Percentiles rank a stretch among this genome's conserved stretches.
These are phyloP conservation scores for Dilophus febrilis DNA, from an alignment of 2,888 invertebrate genomes.

Conservation along the genomic window DNA sequence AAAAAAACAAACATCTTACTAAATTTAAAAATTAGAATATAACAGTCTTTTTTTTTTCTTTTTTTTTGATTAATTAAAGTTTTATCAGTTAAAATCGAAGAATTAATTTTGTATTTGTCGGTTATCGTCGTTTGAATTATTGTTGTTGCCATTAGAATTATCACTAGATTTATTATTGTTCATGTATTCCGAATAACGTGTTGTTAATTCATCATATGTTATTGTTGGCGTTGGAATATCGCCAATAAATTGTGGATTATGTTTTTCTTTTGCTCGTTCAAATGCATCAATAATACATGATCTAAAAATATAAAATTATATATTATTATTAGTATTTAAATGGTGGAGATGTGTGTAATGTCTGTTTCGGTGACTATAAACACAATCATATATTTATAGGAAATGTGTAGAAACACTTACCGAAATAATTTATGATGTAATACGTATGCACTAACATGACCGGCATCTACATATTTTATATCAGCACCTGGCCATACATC, in stretches of 20 bases:
- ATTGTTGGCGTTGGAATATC: slow-evolving; percentile 15
- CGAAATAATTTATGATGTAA: slow-evolving; percentile 75
- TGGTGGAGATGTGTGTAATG: background rate
- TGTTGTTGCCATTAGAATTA: no score
- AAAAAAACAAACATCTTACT: no score
- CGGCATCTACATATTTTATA: slow-evolving; percentile 71
- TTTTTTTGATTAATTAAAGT: no score
- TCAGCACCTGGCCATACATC: slow-evolving; percentile 90
- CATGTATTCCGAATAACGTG: slow-evolving; percentile 11
- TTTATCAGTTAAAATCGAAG: no score
- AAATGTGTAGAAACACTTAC: slow-evolving; percentile 30
- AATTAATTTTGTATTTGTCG: no score
- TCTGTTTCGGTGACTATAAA: background rate
- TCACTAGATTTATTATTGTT: no score
- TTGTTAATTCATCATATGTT: slow-evolving; percentile 18
- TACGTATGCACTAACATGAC: slow-evolving; percentile 80
- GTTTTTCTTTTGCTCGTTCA: slow-evolving; percentile 43
- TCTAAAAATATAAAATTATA: slow-evolving; percentile 32
- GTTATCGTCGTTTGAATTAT: no score
- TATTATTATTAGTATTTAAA: no score
- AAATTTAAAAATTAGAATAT: no score
- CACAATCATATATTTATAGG: background rate
- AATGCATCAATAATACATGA: slow-evolving; percentile 62
- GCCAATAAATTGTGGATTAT: slow-evolving; percentile 13
- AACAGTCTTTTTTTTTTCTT: no score